A percentile compares a stretch with the other conserved stretches of the same genome.
Conservation (phyloP, 2,113 vertebrate species). For the Seriola rivoliana region DNA sequence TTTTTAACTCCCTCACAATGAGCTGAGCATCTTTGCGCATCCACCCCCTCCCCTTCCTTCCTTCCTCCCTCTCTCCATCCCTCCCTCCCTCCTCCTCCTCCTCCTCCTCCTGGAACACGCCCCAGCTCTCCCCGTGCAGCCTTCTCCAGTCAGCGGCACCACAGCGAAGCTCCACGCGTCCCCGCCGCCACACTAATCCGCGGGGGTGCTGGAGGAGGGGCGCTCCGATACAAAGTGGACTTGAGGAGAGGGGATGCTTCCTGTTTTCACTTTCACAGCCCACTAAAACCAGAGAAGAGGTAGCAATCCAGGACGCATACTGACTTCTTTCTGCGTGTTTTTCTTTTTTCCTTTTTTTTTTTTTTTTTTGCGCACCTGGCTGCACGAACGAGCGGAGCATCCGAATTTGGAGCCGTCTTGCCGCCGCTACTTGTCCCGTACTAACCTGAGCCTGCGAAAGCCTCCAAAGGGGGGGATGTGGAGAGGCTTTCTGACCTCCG, state of each 20-base stretch:
- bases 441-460: not conserved
- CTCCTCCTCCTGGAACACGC: conserved; percentile 65
- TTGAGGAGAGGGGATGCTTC: not conserved
- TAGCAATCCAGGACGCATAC: not conserved
- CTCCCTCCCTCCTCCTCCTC: conserved; percentile 2
- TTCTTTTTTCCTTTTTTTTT: not conserved
- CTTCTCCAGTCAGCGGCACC: conserved; percentile 23
- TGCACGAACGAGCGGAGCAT: conserved; percentile 3
- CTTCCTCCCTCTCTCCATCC: not conserved
- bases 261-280: not conserved
- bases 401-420: conserved; percentile 15
- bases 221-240: conserved; percentile 14
- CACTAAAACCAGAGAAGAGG: not conserved
- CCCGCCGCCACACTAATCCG: not conserved
- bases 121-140: conserved; percentile 49
- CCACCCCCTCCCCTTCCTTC: conserved; percentile 21
- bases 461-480: conserved; percentile 62
- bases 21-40: conserved; percentile 49
- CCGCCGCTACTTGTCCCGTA: not conserved
- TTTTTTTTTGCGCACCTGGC: not conserved
- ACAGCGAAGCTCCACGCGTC: conserved; percentile 20
- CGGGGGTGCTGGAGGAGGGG: conserved; percentile 17
- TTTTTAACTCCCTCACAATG: conserved; percentile 13
- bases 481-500: conserved; percentile 71
- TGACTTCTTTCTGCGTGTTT: not conserved